Base-by-base conservation (phyloP, 2,888 invertebrate species). In the Ceramica pisi region DNA sequence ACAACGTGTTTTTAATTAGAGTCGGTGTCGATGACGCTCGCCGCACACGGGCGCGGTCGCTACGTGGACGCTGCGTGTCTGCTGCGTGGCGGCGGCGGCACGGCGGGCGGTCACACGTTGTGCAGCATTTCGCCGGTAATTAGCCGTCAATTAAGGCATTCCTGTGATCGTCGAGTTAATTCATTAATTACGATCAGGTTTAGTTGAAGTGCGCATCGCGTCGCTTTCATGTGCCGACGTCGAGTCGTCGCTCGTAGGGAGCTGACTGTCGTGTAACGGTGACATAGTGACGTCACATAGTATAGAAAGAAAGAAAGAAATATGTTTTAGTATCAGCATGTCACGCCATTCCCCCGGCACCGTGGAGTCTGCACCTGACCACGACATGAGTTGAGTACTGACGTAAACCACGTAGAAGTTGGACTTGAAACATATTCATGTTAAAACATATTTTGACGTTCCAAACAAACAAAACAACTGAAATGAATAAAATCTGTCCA, bases 61-160 rank as follows among this genome's bases (percentile, higher is more conserved):
- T 48, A 38, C 59, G 51, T 44, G 31, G 21, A 10, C 6, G 44
- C 21, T 57, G 57, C 57, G 69, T 38, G n/a, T 38, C 23, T 12
- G 23, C 16, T 16, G 62, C 61, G 59, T 38, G 35, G 72, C 19
- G 50, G 48, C 44, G 26, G 38, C 38, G 31, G 57, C 53, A 51
- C 38, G 44, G 77, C 44, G 48, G 59, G 41, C 31, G 50, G 44
- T 41, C 41, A 26, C 35, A 35, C 19, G 44, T 57, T 51, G 38
- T 48, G 57, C 46, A 51, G 57, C 55, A 53, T 73, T 14, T 56
- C 60, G 51, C 31, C 26, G 44, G 67, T 59, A 64, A 75, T 80
- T 75, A 80, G 62, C 31, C 59, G n/a, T 51, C 75, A 67, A 74
- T 74, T 64, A 78, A 65, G 16, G 61, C 26, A 75, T 80, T 65